Base-by-base conservation (phyloP, 2,113 vertebrate species). In the Piprites chloris region DNA sequence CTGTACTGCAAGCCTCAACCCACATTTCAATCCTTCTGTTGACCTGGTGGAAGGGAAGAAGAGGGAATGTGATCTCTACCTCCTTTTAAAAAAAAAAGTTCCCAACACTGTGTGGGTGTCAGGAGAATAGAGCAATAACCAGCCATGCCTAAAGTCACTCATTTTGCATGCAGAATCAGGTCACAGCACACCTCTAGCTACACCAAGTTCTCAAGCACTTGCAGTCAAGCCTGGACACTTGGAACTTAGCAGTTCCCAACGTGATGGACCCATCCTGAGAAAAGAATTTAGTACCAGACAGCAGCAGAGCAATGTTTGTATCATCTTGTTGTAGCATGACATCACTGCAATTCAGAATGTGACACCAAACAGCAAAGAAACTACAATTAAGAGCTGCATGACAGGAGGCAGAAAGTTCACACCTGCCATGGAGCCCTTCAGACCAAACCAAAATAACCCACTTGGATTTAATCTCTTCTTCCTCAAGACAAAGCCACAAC, bases 371-470 rank as follows among this genome's bases (percentile, higher is more conserved):
- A 80, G 67, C 85, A 94, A 53, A 87, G 52, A 52, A 71, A 39
- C 59, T 39, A 83, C 91, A 74, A 74, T 94, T 85, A 87, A 83
- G 71, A 82, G 74, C 78, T 79, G 59, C 63, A 96, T 89, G 87
- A 79, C 63, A 47, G 91, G 93, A 93, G 92, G 73, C 87, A 94
- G 85, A 87, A 95, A 96, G 91, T 87, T 92, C 7, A 13, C 95
- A 96, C 93, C 89, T 94, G 94, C 81, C 88, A 92, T 92, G 69
- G 67, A 85, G 94, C 85, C 89, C 91, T 95, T 92, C 77, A 95
- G 89, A 77, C 78, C 89, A 95, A 89, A 86, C 68, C 81, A 76
- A 90, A 96, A 90, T 92, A 93, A 86, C 73, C 77, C 93, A 91
- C 85, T 87, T 85, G 85, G 91, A 94, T 92, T 87, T 79, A 72